A percentile compares a stretch with the other conserved stretches of the same genome.
Evolutionary conservation across 2,888 invertebrate genomes (phyloP).

Genomic region (Chaitophorus viminalis): DNA sequence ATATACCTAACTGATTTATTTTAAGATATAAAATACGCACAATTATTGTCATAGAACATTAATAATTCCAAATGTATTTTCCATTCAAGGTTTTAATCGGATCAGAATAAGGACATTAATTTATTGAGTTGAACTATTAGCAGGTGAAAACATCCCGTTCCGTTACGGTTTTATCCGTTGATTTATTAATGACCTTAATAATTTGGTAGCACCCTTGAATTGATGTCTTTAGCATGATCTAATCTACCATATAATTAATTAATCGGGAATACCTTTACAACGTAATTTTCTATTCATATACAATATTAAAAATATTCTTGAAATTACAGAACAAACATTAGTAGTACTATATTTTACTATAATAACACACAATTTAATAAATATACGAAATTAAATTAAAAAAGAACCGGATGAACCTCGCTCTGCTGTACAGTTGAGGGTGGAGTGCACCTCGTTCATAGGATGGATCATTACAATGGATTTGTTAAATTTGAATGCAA

Average conservation of each 20-base stretch:
- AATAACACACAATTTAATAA: too few relatives aligned
- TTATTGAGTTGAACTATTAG: constrained; percentile 5
- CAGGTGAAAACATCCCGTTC: neutral
- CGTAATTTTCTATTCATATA: neutral
- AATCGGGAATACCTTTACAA: neutral
- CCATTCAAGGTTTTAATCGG: constrained; percentile 37
- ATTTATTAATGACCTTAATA: constrained; percentile 13
- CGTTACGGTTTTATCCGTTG: constrained; percentile 28
- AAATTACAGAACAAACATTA: too few relatives aligned
- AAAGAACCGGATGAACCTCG: too few relatives aligned
- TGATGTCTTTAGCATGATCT: neutral
- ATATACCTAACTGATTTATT: constrained; percentile 6
- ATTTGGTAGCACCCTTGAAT: constrained; percentile 25
- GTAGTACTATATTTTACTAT: too few relatives aligned
- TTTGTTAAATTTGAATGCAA: too few relatives aligned
- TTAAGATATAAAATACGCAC: neutral
- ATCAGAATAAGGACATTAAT: constrained; percentile 39
- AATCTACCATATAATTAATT: neutral
- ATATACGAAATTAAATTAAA: too few relatives aligned
- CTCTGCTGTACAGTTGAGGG: too few relatives aligned
- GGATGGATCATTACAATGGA: too few relatives aligned
- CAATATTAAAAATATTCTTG: neutral
- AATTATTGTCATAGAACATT: neutral
- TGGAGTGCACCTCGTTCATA: too few relatives aligned
- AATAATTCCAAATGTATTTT: neutral